A percentile compares a stretch with the other conserved stretches of the same genome.
phyloP scores from a whole-genome alignment of 2,113 vertebrate species.

The Rhegmatorhina hoffmannsi region DNA sequence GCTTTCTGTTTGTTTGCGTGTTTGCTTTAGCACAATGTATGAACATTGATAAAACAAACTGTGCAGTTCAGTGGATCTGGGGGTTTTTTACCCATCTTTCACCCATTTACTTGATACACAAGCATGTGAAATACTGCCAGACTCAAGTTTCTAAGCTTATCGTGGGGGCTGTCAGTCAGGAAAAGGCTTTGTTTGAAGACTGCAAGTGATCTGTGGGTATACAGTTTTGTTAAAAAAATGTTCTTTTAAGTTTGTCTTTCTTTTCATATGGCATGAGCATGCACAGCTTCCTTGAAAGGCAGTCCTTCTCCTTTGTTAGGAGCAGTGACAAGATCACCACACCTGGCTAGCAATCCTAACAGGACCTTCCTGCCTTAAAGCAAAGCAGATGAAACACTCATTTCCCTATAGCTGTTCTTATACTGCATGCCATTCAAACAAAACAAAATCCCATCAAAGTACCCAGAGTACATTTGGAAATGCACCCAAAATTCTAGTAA shows the following conservation, averaged over 20 bases:
- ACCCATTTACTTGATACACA: conserved; percentile 30
- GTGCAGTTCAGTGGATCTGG: background rate
- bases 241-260: conserved; percentile 49
- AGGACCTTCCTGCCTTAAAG: background rate
- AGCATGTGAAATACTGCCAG: conserved; percentile 48
- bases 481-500: background rate
- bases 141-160: conserved; percentile 58
- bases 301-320: conserved; percentile 6
- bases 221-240: conserved; percentile 24
- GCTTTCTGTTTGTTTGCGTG: conserved; percentile 25
- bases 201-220: conserved; percentile 46
- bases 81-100: conserved; percentile 3
- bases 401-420: conserved; percentile 9
- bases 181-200: conserved; percentile 63
- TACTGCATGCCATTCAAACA: background rate
- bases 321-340: conserved; percentile 14
- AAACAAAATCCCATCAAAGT: background rate
- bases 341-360: conserved; percentile 7
- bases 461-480: background rate
- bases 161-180: conserved; percentile 48
- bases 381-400: background rate
- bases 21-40: conserved; percentile 55
- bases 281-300: conserved; percentile 33
- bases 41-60: conserved; percentile 58
- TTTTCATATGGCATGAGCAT: background rate